Conservation (phyloP, 2,888 invertebrate genomes). For the Achlya flavicornis region DNA sequence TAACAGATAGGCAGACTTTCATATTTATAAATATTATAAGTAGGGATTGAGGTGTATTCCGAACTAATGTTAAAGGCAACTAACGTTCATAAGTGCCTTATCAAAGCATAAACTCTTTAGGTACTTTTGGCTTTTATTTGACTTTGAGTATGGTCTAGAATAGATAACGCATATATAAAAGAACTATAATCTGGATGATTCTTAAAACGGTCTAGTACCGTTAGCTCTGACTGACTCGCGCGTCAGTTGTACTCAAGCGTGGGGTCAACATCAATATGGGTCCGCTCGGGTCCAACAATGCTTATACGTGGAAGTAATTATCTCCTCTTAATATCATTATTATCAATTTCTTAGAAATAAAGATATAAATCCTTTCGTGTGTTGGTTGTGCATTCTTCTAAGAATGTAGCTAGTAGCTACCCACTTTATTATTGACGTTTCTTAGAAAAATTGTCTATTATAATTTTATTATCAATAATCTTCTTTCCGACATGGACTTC, state of each 20-base stretch:
- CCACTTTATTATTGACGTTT: not conserved
- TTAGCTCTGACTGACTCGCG: not conserved
- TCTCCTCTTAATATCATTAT: conserved; percentile 1
- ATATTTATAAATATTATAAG: no score
- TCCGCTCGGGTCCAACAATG: not conserved
- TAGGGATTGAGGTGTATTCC: no score
- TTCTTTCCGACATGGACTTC: no score
- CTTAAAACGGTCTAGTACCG: not conserved
- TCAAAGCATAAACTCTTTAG: no score
- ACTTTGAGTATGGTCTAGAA: no score
- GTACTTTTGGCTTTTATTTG: no score
- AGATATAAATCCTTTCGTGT: not conserved
- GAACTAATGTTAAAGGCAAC: no score
- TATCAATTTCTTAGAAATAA: not conserved
- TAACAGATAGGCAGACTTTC: no score
- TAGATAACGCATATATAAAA: not conserved
- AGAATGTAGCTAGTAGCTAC: not conserved
- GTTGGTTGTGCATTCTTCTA: not conserved
- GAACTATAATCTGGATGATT: not conserved
- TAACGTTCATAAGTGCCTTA: no score
- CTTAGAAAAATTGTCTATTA: no score
- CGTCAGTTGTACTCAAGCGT: not conserved
- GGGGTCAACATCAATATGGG: not conserved
- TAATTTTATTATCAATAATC: no score
- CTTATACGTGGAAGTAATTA: not conserved